Evolutionary conservation across 2,888 invertebrate species (phyloP), one percentile per base, ranked within the genome.

Genomic region (Eilema griseolum): DNA sequence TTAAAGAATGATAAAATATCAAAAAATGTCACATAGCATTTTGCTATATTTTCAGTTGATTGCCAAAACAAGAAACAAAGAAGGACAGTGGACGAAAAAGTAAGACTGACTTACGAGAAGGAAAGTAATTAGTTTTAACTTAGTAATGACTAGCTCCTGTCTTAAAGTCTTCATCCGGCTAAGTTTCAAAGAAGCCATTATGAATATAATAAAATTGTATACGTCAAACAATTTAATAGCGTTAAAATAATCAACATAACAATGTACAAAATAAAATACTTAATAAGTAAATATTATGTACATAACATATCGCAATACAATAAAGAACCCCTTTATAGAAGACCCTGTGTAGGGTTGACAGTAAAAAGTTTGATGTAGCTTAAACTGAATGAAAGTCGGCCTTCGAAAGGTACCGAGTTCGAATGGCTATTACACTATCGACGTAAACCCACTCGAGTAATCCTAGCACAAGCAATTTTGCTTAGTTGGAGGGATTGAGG

Each of bases 131-230:
- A 52, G 8, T 52, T 52, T 10, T 20, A 46, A 46, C 16, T 7
- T 46, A 46, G 0, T 5, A 46, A 46, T 20, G 46, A 20, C 41
- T 41, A 41, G 3, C 41, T 41, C 41, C 46, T 8, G 52, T n/a
- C 52, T 52, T 52, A n/a, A 20, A 7, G 8, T 28, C 26, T 24
- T 2, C 24, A 63, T 41, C 37, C 41, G 41, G 33, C 14, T 37
- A 33, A n/a, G 33, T 37, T 41, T 63, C 62, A 37, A 63, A 63
- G 41, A 63, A 63, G 23, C 16, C 11, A 63, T 63, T 24, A 41
- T 16, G 41, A 24, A n/a, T 7, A 23, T 12, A 46, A n/a, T 7
- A 23, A 11, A 46, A 16, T 20, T 46, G n/a, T 52, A n/a, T 23
- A 28, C 64, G 28, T 52, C 20, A 61, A 28, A 61, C 16, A 20